A percentile compares a stretch with the other conserved stretches of the same genome.
phyloP scores from a whole-genome alignment of 1,140 invertebrate species.

The Elymnias hypermnestra region DNA sequence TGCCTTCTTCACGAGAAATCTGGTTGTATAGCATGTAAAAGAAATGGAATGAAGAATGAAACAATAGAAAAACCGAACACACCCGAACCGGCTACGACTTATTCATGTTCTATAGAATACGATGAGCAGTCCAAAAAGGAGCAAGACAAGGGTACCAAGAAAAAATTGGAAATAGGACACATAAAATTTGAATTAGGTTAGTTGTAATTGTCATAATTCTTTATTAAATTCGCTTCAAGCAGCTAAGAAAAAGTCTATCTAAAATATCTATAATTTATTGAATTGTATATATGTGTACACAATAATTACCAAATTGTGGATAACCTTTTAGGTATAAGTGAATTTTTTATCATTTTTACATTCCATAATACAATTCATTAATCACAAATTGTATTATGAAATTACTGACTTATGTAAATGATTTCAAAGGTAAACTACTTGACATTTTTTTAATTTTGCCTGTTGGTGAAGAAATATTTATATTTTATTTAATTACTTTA shows the following conservation, averaged over 20 bases:
- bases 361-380: too few relatives aligned
- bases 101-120: conserved; percentile 15
- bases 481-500: too few relatives aligned
- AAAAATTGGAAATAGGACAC: conserved; percentile 51
- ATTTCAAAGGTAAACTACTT: too few relatives aligned
- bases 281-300: background rate
- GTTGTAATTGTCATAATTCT: background rate
- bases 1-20: conserved; percentile 71
- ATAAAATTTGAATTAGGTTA: conserved; percentile 52
- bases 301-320: background rate
- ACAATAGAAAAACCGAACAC: conserved; percentile 12
- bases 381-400: too few relatives aligned
- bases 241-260: background rate
- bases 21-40: conserved; percentile 60
- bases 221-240: background rate
- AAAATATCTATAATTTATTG: background rate
- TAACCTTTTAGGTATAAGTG: background rate
- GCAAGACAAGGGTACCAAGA: conserved; percentile 36
- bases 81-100: conserved; percentile 10
- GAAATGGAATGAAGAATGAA: conserved; percentile 23
- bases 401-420: too few relatives aligned
- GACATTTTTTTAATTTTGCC: too few relatives aligned
- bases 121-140: conserved; percentile 21
- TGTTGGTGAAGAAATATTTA: too few relatives aligned
- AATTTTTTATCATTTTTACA: background rate